Evolutionary conservation across 2,797 vertebrate species (phyloP), one percentile per base, ranked within the genome.

Genomic region (Notolabrus celidotus): DNA sequence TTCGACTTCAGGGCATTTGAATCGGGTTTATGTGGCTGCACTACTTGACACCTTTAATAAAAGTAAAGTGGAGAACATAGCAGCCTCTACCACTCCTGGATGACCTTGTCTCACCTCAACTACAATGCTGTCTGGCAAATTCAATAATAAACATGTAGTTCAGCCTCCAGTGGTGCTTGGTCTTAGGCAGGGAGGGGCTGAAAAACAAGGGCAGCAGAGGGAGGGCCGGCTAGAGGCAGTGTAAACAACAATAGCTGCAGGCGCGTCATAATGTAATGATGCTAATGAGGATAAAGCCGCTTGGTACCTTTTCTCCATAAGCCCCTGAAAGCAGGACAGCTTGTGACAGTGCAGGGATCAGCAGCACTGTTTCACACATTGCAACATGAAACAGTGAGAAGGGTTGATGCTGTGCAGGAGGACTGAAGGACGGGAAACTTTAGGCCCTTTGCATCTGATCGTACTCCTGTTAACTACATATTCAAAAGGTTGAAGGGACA

Each of bases 201-300:
- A 9, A 42, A 45, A 69, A 73, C 6, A 15, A 67, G 36, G 10
- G 10, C 41, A 34, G 10, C 14, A 7, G 64, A 29, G 41, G 22
- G 19, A 63, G 34, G 36, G 22, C 43, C 34, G 36, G 60, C 27
- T 12, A 27, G 15, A 63, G 14, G 12, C 14, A 3, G 27, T 46
- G 60, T 39, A 54, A 76, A 84, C 85, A 82, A 79, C 76, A 86
- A 72, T 77, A 81, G 74, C 62, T 71, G 14, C 45, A 65, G 79
- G 60, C 58, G 25, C 52, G 71, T 86, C 83, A 83, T 41, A 75
- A 77, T 72, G 67, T 81, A 71, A 86, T 74, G 67, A 82, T 67
- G 82, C 86, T 92, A 90, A 92, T 87, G 84, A 86, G 82, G 84
- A 77, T 88, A 69, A 88, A 86, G 85, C 60, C 43, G 84, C 84